Evolutionary conservation across 2,113 vertebrate genomes (phyloP), one percentile per base, ranked within the genome.

Genomic region (Hoplias malabaricus): DNA sequence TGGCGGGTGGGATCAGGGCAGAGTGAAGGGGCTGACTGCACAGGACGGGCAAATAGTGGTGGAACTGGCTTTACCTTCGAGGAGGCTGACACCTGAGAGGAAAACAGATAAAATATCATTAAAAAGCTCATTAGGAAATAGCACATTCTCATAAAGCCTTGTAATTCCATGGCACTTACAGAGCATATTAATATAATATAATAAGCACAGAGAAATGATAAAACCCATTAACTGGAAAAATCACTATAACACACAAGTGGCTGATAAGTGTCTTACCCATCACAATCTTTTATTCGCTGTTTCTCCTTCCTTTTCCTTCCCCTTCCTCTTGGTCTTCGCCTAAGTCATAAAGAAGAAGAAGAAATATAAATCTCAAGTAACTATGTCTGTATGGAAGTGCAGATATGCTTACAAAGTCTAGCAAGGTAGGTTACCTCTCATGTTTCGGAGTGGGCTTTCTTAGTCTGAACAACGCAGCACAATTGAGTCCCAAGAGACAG

Each of bases 261-360:
- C 3, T 33, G 23, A 34, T 5, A 54, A 6, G 21, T 21, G n/a
- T 54, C 68, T 90, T 81, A 93, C 92, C 82, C 87, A 73, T 92
- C 89, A 82, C 92, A 93, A 5, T 92, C 90, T 84, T 92, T 92
- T 0, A 21, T 31, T 90, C 87, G 91, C 77, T 88, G 89, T 81
- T 78, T 88, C 48, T 92, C 90, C 81, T 93, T 93, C 69, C 88
- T 90, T 82, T 87, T 93, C 76, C 79, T 90, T 40, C 91, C 91
- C 86, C 83, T 86, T 75, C 86, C 90, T 88, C 80, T 86, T 84
- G 82, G 87, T 25, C 85, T 90, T 85, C 78, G 86, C 77, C 92
- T 93, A 46, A 53, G 23, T 21, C 5, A 53, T 21, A 10, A 53
- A 12, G 80, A 61, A 2, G 7, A 63, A 25, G 31, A 74, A 73